Percentiles rank a stretch among this genome's conserved stretches.
Conservation (phyloP, 2,888 invertebrate genomes). For the Mesorhabditis belari region DNA sequence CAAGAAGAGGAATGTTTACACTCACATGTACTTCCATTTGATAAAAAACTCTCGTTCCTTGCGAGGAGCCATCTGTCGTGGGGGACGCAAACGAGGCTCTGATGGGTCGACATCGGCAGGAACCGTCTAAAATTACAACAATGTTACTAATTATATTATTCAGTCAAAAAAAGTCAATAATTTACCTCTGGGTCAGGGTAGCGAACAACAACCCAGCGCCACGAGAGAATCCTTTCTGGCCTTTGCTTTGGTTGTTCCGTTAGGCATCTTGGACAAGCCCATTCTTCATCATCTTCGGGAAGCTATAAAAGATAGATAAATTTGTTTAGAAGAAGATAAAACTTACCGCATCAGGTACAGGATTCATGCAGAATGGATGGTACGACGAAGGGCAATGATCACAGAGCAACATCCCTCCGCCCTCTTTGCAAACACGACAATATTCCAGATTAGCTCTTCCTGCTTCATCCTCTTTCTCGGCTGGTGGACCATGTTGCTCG, state of each 20-base stretch:
- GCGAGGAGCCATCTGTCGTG: conserved; percentile 40
- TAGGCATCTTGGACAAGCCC: conserved; percentile 94
- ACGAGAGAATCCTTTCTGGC: conserved; percentile 81
- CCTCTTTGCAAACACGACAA: conserved; percentile 71
- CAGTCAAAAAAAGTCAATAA: too few species aligned
- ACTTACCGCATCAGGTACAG: conserved; percentile 85
- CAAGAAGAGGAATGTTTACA: too few species aligned
- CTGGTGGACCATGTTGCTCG: conserved; percentile 41
- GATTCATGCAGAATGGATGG: conserved; percentile 94
- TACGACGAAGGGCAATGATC: conserved; percentile 98
- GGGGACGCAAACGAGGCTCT: conserved; percentile 27
- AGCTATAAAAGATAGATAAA: conserved; percentile 4
- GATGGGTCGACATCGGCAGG: conserved; percentile 1
- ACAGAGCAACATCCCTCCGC: conserved; percentile 96
- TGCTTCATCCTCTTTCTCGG: conserved; percentile 15
- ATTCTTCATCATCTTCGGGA: conserved; percentile 73
- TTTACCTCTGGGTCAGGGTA: conserved; percentile 47
- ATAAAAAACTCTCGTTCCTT: conserved; percentile 81
- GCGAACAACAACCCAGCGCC: conserved; percentile 71
- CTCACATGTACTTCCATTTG: conserved; percentile 88
- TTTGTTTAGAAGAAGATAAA: conserved; percentile 61
- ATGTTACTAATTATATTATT: too few species aligned
- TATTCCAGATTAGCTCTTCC: conserved; percentile 60
- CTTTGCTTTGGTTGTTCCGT: conserved; percentile 64
- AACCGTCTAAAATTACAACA: too few species aligned